These are phyloP conservation scores for Anaspis maculata DNA, from an alignment of 2,888 invertebrate species.

Conservation along the genomic window DNA sequence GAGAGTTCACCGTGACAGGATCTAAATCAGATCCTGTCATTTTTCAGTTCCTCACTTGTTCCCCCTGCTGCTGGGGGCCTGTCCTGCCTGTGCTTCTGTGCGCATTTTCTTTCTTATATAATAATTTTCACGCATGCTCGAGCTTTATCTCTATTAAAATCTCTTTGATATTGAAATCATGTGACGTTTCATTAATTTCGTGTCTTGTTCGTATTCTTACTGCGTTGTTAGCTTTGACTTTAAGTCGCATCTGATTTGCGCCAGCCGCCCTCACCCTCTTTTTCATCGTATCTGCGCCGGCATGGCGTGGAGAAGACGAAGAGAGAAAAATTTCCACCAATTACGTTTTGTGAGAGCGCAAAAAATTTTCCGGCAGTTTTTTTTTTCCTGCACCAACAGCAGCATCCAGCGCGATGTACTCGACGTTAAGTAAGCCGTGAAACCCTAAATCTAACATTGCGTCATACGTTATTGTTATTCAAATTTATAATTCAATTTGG, in stretches of 20 bases:
- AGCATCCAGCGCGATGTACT: conserved; percentile 11
- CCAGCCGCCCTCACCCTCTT: not conserved
- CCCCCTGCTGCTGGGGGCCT: no score
- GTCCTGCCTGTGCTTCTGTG: conserved; percentile 31
- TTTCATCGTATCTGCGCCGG: not conserved
- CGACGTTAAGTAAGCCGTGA: conserved; percentile 37
- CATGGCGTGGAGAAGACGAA: no score
- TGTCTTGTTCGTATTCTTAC: conserved; percentile 37
- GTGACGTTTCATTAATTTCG: conserved; percentile 43
- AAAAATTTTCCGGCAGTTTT: no score
- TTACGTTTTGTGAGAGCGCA: not conserved
- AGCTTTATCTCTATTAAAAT: conserved; percentile 43
- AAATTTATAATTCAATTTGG: conserved; percentile 45
- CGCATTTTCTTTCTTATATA: conserved; percentile 39
- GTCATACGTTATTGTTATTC: conserved; percentile 43
- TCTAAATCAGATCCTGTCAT: conserved; percentile 33
- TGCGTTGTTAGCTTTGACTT: conserved; percentile 27
- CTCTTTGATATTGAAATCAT: conserved; percentile 45
- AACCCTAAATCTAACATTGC: conserved; percentile 39
- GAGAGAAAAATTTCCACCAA: not conserved
- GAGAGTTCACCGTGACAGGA: no score
- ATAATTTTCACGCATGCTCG: conserved; percentile 44
- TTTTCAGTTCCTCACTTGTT: conserved; percentile 27
- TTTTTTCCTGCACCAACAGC: no score
- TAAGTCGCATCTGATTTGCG: no score